Base-by-base conservation (phyloP, 2,797 vertebrate species). In the Brachyrhaphis roseni region DNA sequence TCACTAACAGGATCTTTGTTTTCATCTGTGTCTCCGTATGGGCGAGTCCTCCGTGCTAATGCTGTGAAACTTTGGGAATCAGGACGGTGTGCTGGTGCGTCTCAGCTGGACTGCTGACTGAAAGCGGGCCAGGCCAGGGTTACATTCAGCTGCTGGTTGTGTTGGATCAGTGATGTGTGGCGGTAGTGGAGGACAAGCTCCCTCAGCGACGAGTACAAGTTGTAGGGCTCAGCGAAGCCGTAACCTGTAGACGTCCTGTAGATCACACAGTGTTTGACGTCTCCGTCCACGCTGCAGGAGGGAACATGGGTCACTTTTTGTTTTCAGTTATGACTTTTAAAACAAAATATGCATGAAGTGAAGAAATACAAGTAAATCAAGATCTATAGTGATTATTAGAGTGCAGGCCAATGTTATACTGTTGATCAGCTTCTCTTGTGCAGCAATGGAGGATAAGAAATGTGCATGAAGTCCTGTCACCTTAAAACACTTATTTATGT, bases 261-360 rank as follows among this genome's bases (percentile, higher is more conserved):
- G 95, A 98, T 98, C 87, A 98, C 96, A 13, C 97, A 98, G 96
- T 98, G 98, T 89, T 98, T 98, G 83, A 97, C 96, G 80, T 97
- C 97, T 5, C 97, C 97, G 0, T 97, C 97, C 91, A 96, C 96
- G 59, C 98, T 98, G 87, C 45, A 77, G 1, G 20, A 86, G 41
- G 75, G 41, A 26, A 84, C 74, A 81, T 1, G 0, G 7, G 62
- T 82, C 81, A 85, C 51, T 66, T 79, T 72, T 8, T 47, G 28
- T 47, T n/a, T 36, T 39, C 45, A 43, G 8, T 34, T 53, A 1
- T 8, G n/a, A n/a, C 26, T 45, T 46, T 53, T 26, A 10, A 72
- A 72, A 10, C 68, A 46, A 46, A 72, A 72, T 43, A 43, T n/a
- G 64, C 1, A 41, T 31, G 7, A 8, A 34, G 6, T 16, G 4